A percentile compares a stretch with the other conserved stretches of the same genome.
phyloP scores from a whole-genome alignment of 2,888 invertebrate species.

The Pachydiplax longipennis region DNA sequence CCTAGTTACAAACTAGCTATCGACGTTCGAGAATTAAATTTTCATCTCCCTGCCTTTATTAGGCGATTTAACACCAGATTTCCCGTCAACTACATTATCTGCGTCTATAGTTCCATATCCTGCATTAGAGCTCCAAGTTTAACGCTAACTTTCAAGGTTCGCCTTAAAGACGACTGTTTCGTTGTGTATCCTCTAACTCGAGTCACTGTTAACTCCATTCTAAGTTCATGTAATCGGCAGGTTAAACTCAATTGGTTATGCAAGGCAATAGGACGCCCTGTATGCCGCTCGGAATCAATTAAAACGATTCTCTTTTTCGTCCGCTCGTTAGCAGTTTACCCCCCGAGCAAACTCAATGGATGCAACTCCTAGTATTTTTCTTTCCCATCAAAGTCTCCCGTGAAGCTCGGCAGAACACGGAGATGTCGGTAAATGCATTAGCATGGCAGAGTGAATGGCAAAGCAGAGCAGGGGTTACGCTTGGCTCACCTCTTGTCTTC shows the following conservation, averaged over 20 bases:
- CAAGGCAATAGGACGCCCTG: neutral
- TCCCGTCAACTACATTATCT: too few relatives aligned
- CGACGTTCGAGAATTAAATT: too few relatives aligned
- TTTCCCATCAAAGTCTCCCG: conserved; percentile 15
- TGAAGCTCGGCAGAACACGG: neutral
- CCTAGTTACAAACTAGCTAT: too few relatives aligned
- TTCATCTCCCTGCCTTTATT: too few relatives aligned
- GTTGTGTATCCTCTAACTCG: neutral
- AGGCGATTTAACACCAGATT: too few relatives aligned
- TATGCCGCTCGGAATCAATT: neutral
- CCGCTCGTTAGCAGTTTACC: neutral
- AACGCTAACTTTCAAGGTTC: too few relatives aligned
- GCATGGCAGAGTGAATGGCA: neutral
- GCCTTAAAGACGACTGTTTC: neutral
- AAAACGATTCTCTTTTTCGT: neutral
- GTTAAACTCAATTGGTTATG: neutral
- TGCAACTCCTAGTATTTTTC: conserved; percentile 10
- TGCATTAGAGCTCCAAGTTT: too few relatives aligned
- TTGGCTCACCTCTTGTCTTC: neutral
- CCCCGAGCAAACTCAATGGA: neutral
- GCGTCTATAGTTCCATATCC: too few relatives aligned
- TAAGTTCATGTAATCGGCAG: neutral
- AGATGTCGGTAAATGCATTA: neutral
- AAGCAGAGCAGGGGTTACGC: too few relatives aligned
- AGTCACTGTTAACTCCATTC: neutral